Conservation (phyloP, 2,797 vertebrate species). For the Onychomys leucogaster region DNA sequence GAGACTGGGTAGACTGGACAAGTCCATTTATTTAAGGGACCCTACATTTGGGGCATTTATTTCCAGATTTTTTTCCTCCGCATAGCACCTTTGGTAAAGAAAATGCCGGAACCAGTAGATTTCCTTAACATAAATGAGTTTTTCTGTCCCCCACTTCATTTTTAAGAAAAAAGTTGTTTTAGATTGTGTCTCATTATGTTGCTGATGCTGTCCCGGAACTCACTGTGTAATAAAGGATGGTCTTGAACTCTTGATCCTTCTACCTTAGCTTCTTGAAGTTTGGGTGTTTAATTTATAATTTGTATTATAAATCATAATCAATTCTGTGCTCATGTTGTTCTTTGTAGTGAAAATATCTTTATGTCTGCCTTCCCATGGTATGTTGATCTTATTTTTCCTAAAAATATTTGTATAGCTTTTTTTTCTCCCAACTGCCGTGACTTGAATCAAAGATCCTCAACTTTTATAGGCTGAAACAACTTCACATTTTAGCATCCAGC, state of each 20-base stretch:
- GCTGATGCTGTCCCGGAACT: not conserved
- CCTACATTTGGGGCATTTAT: constrained; percentile 11
- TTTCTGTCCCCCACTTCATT: not conserved
- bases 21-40: constrained; percentile 21
- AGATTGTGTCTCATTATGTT: not conserved
- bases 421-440: not conserved
- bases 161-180: not conserved
- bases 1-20: constrained; percentile 19
- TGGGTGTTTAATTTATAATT: constrained; percentile 23
- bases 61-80: constrained; percentile 6
- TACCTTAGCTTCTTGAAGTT: not conserved
- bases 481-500: constrained; percentile 49
- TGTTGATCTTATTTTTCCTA: constrained; percentile 67
- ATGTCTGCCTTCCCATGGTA: not conserved
- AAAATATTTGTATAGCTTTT: constrained; percentile 56
- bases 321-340: constrained; percentile 28
- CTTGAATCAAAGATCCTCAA: not conserved
- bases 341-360: constrained; percentile 48
- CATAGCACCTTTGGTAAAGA: not conserved
- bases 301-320: constrained; percentile 32
- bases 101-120: constrained; percentile 26
- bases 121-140: constrained; percentile 38
- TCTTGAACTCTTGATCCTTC: not conserved
- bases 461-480: constrained; percentile 40
- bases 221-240: not conserved